A percentile compares a stretch with the other conserved stretches of the same genome.
These are phyloP conservation scores for Thalassarche chlororhynchos DNA, from an alignment of 2,113 vertebrate genomes.

Conservation along the genomic window DNA sequence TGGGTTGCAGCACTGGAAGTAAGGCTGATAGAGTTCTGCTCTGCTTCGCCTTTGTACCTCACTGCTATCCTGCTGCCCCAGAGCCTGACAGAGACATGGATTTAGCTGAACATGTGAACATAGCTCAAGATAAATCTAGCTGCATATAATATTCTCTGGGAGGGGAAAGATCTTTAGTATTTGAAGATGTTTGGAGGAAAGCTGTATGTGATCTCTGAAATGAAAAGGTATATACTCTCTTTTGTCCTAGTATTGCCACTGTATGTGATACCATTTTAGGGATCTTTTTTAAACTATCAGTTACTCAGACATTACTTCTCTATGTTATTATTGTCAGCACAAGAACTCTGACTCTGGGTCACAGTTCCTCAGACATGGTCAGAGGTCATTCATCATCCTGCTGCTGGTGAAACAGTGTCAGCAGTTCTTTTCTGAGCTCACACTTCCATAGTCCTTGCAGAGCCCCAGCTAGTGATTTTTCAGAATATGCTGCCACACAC, in stretches of 20 bases:
- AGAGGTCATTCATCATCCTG: neutral
- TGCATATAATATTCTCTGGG: neutral
- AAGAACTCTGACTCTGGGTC: neutral
- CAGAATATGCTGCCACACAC: neutral
- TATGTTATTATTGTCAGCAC: neutral
- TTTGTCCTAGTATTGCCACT: neutral
- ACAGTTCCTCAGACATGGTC: neutral
- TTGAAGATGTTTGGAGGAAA: neutral
- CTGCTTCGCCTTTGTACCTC: neutral
- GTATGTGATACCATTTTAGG: neutral
- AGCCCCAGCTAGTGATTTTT: neutral
- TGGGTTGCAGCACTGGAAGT: neutral
- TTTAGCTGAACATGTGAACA: neutral
- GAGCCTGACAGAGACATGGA: neutral
- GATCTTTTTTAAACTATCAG: neutral
- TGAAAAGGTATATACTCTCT: neutral
- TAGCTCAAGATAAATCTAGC: neutral
- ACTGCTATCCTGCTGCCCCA: neutral
- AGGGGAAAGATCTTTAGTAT: neutral
- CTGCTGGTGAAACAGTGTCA: neutral
- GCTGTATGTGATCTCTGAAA: neutral
- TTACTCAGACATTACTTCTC: neutral
- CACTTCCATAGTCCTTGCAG: neutral
- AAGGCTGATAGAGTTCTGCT: neutral
- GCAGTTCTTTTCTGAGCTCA: neutral